These are phyloP conservation scores for Mercenaria mercenaria DNA, from an alignment of 1,140 invertebrate genomes.

Conservation along the genomic window DNA sequence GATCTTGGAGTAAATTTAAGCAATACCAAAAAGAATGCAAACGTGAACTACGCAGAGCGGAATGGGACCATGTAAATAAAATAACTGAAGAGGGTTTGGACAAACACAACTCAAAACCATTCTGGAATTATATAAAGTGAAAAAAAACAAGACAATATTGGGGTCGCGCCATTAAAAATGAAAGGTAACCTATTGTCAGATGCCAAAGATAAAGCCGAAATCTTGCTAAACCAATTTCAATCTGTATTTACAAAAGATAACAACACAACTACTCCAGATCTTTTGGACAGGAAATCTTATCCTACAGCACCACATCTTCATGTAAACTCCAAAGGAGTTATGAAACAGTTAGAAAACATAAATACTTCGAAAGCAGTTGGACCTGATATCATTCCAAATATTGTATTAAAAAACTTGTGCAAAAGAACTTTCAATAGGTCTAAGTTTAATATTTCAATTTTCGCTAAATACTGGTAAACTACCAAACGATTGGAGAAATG, in stretches of 20 bases:
- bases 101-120: constrained; percentile 67
- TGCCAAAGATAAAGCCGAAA: neutral
- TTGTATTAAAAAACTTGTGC: constrained; percentile 39
- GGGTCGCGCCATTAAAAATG: constrained; percentile 57
- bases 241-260: constrained; percentile 57
- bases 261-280: neutral
- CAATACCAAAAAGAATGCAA: constrained; percentile 56
- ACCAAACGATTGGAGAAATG: constrained; percentile 18
- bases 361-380: too few species aligned
- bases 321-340: neutral
- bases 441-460: too few species aligned
- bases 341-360: constrained; percentile 6
- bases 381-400: too few species aligned
- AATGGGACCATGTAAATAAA: constrained; percentile 65
- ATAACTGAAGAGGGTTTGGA: constrained; percentile 45
- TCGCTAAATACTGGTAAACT: neutral
- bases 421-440: neutral
- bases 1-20: constrained; percentile 10
- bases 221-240: constrained; percentile 36
- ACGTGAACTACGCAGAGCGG: constrained; percentile 44
- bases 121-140: constrained; percentile 70
- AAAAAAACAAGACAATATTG: constrained; percentile 64
- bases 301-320: neutral
- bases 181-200: constrained; percentile 17
- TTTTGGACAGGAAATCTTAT: neutral